These are phyloP conservation scores for Gadopsis bispinosus DNA, from an alignment of 2,797 vertebrate genomes.

Conservation along the genomic window DNA sequence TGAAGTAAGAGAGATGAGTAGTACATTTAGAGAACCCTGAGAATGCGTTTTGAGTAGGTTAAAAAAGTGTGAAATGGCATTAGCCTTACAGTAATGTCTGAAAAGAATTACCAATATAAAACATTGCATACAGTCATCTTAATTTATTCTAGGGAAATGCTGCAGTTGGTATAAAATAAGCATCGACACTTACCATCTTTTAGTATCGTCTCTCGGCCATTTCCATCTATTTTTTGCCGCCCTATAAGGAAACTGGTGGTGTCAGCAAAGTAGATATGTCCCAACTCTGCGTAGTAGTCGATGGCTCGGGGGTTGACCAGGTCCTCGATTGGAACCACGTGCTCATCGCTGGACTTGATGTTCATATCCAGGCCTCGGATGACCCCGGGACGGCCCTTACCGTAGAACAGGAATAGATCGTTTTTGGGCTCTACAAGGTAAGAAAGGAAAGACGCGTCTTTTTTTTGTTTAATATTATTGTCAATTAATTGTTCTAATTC, in stretches of 20 bases:
- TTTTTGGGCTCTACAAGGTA: slow-evolving; percentile 92
- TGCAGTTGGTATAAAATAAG: neutral
- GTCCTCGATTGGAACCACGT: slow-evolving; percentile 96
- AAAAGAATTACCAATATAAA: neutral
- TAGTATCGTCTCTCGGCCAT: slow-evolving; percentile 92
- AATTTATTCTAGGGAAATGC: neutral
- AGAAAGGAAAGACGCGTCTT: slow-evolving; percentile 47
- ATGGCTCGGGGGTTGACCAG: slow-evolving; percentile 96
- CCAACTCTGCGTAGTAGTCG: slow-evolving; percentile 94
- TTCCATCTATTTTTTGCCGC: slow-evolving; percentile 95
- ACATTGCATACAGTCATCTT: neutral
- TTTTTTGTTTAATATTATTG: slow-evolving; percentile 61
- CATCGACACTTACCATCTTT: slow-evolving; percentile 90
- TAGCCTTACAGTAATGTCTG: neutral
- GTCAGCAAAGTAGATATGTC: slow-evolving; percentile 97
- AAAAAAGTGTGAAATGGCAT: neutral
- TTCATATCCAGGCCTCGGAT: slow-evolving; percentile 96
- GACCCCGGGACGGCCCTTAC: slow-evolving; percentile 96
- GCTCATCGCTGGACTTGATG: slow-evolving; percentile 93
- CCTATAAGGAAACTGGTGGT: slow-evolving; percentile 99
- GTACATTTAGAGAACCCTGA: neutral
- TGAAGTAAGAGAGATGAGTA: neutral
- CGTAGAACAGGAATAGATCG: slow-evolving; percentile 98
- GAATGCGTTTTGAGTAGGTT: neutral
- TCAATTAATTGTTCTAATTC: slow-evolving; percentile 80